A percentile compares a stretch with the other conserved stretches of the same genome.
phyloP scores from a whole-genome alignment of 2,888 invertebrate species.

The Ichneumon xanthorius region DNA sequence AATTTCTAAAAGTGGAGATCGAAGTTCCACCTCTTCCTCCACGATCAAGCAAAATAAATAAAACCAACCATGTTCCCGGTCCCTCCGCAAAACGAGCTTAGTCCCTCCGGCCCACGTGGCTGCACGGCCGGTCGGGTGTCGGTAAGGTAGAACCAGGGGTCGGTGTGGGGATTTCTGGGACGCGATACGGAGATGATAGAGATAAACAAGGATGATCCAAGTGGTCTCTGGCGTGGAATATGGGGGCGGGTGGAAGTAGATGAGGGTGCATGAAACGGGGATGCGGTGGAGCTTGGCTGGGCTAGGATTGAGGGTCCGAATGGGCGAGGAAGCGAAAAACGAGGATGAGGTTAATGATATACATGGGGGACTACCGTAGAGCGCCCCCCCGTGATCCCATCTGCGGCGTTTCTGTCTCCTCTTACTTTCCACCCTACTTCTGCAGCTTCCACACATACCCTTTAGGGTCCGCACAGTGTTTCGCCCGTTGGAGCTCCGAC shows the following conservation, averaged over 20 bases:
- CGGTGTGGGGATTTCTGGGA: not conserved
- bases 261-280: slow-evolving; percentile 34
- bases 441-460: slow-evolving; percentile 23
- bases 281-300: slow-evolving; percentile 48
- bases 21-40: too few relatives aligned
- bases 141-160: slow-evolving; percentile 23
- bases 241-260: not conserved
- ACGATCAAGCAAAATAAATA: too few relatives aligned
- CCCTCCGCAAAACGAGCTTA: too few relatives aligned
- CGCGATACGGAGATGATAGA: not conserved
- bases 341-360: slow-evolving; percentile 84
- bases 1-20: too few relatives aligned
- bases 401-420: slow-evolving; percentile 75
- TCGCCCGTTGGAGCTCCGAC: slow-evolving; percentile 2
- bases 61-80: too few relatives aligned
- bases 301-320: slow-evolving; percentile 40
- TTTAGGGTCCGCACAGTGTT: slow-evolving; percentile 14
- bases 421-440: slow-evolving; percentile 45
- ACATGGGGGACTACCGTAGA: slow-evolving; percentile 80
- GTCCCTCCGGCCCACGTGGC: too few relatives aligned
- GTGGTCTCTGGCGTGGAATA: not conserved
- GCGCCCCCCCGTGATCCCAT: slow-evolving; percentile 76
- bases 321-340: slow-evolving; percentile 78
- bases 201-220: not conserved
- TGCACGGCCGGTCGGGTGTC: not conserved